Percentiles rank a stretch among this genome's conserved stretches.
Evolutionary conservation across 2,888 invertebrate species (phyloP).

Genomic region (Gasteruption jaculator): DNA sequence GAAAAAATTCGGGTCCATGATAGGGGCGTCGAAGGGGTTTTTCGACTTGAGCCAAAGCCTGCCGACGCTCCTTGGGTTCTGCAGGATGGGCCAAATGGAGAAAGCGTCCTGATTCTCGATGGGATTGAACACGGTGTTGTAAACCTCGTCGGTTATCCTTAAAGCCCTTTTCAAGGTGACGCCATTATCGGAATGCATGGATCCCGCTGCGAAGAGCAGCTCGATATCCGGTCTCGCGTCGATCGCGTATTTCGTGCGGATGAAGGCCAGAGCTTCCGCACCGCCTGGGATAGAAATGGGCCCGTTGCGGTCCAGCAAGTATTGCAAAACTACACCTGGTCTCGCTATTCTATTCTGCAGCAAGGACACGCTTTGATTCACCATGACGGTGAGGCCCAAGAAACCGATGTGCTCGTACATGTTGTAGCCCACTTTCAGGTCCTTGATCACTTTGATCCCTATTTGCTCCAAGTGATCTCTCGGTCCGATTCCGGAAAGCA

Average conservation of each 20-base stretch:
- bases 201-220: conserved; percentile 54
- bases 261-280: conserved; percentile 50
- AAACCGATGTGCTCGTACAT: conserved; percentile 67
- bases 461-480: conserved; percentile 57
- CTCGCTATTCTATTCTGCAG: conserved; percentile 28
- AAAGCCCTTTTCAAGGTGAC: conserved; percentile 40
- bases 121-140: conserved; percentile 49
- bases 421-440: conserved; percentile 65
- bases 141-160: conserved; percentile 46
- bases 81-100: conserved; percentile 64
- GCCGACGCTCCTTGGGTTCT: conserved; percentile 70
- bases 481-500: conserved; percentile 67
- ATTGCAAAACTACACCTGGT: conserved; percentile 43
- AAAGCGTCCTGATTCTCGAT: conserved; percentile 51
- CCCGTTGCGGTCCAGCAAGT: conserved; percentile 41
- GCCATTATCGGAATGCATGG: conserved; percentile 54
- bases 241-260: conserved; percentile 49
- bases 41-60: conserved; percentile 63
- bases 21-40: conserved; percentile 68
- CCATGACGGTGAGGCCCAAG: conserved; percentile 64
- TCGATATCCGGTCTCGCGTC: conserved; percentile 48
- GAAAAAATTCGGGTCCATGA: conserved; percentile 78
- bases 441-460: conserved; percentile 59
- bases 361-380: conserved; percentile 60
- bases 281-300: conserved; percentile 50